Base-by-base conservation (phyloP, 2,888 invertebrate species). In the Orthosia gothica region DNA sequence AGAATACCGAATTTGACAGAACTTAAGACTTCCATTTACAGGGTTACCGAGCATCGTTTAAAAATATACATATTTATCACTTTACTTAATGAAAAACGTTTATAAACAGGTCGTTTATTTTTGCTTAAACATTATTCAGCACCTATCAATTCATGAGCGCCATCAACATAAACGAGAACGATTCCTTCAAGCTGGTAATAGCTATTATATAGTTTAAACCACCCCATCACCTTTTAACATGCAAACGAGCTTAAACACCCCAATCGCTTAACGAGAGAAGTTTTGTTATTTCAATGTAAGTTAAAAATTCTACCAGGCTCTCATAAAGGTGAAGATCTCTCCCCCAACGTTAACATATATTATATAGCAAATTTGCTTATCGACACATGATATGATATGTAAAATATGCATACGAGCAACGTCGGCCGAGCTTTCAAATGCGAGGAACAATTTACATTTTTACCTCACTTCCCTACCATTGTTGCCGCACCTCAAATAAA, bases 351-450 rank as follows among this genome's bases (percentile, higher is more conserved):
- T 87, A 87, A 87, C 81, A 81, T 63, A 88, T 89, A n/a, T n/a
- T n/a, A n/a, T n/a, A n/a, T n/a, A n/a, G 89, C 87, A 89, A 92
- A 92, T 92, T 82, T 87, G 88, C 86, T 90, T 92, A 91, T 90
- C 91, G 91, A 88, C 87, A 86, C 88, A 89, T 89, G 86, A 87
- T 89, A 87, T 89, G 87, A 78, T 87, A 90, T 88, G 89, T 89
- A 90, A 91, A 91, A 91, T 90, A 91, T 90, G 88, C 90, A 89
- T 90, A 90, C 89, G 83, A 85, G 77, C 76, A 81, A 63, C 75
- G 77, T 63, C 74, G 70, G 68, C 81, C 74, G 72, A 70, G 86
- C 83, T 89, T 86, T 88, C 76, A 87, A 87, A 89, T 88, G 83
- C 79, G 83, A 82, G 83, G 72, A 84, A 87, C 86, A 89, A 91